These are phyloP conservation scores for Phataginus tricuspis DNA, from an alignment of 2,797 vertebrate genomes.

Conservation along the genomic window DNA sequence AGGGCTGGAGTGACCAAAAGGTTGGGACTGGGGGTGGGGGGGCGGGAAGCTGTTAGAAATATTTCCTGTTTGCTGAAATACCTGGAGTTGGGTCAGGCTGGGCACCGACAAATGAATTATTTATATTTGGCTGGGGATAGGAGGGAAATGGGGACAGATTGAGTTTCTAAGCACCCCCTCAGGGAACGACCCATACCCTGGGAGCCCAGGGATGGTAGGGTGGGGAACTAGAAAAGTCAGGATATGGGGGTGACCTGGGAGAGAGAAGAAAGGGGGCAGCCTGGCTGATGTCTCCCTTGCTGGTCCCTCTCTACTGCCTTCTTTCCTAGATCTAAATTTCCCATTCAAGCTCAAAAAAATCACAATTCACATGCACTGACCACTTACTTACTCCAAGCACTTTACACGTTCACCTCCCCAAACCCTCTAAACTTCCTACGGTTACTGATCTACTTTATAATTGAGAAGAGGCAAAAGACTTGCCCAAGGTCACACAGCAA, in stretches of 20 bases:
- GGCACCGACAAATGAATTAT: conserved; percentile 61
- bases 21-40: not conserved
- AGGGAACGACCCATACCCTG: not conserved
- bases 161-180: conserved; percentile 47
- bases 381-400: not conserved
- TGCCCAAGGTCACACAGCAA: not conserved
- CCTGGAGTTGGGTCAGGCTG: conserved; percentile 54
- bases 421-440: not conserved
- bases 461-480: not conserved
- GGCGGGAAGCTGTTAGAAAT: conserved; percentile 42
- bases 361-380: not conserved
- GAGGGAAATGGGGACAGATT: conserved; percentile 23
- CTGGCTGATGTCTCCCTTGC: not conserved
- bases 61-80: conserved; percentile 37
- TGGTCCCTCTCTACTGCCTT: not conserved
- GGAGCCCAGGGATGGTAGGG: not conserved
- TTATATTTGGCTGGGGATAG: conserved; percentile 50
- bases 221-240: not conserved
- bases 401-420: not conserved
- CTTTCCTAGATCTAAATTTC: not conserved
- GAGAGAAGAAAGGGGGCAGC: not conserved
- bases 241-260: not conserved
- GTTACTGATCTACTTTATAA: not conserved
- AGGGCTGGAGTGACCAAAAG: not conserved
- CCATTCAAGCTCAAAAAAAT: not conserved